Evolutionary conservation across 92 coral and sea anemone species (phyloP), one percentile per base, ranked within the genome.

Genomic region (Epizoanthus ramosus): DNA sequence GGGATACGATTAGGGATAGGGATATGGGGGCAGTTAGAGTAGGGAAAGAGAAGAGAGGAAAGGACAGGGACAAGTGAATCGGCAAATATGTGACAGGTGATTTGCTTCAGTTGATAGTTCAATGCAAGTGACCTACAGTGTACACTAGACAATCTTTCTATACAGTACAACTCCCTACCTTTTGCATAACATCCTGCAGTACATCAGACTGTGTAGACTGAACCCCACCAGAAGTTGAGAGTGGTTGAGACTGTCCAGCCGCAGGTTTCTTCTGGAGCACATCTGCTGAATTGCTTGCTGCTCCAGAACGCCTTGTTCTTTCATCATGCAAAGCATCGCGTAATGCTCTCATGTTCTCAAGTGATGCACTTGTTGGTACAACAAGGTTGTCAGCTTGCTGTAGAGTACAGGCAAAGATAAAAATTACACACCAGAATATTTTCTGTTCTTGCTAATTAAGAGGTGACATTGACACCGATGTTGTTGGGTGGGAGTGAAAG

Each of bases 271-370:
- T 57, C 47, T 77, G 82, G 17, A 63, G 39, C 59, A 77, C n/a
- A 16, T 77, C 66, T 8, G 39, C 71, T 21, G 7, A 16, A 24
- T 57, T 43, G 16, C 71, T 21, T 14, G 60, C 71, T 63, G 56
- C 82, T 8, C 65, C 76, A 63, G 61, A 61, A n/a, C 47, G 85
- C 22, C 66, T 90, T 72, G 85, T 93, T 73, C 92, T 86, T 73
- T 95, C 98, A 16, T 93, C 98, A 43, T 82, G 82, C 23, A 96
- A 74, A 24, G 99, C 79, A 57, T 96, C 99, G 19, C 93, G 92
- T 43, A 96, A 81, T 80, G 92, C 95, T 71, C 81, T 73, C 73
- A 96, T 84, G 82, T 92, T 91, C 75, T 96, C 99, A 66, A 94
- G 83, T 16, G 98, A 88, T 18, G 80, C 88, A 6, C 85, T 86